These are phyloP conservation scores for Aphrophora alni DNA, from an alignment of 2,888 invertebrate genomes.

Conservation along the genomic window DNA sequence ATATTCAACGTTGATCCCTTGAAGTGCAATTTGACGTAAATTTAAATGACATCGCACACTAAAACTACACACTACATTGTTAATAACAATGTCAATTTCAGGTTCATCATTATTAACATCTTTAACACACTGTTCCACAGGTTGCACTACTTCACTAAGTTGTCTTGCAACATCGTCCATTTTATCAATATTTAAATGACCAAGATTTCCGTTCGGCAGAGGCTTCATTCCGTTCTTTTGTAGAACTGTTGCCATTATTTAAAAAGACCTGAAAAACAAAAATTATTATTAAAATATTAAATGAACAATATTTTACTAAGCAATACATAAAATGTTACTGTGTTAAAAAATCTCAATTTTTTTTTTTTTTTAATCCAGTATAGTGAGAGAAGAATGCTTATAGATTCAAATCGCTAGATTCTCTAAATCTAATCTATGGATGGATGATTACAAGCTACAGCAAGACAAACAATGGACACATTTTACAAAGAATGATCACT, in stretches of 20 bases:
- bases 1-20: constrained; percentile 93
- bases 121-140: constrained; percentile 19
- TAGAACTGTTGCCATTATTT: constrained; percentile 77
- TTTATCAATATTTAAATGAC: constrained; percentile 39
- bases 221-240: constrained; percentile 84
- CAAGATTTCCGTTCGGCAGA: constrained; percentile 69
- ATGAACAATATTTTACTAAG: too few species aligned
- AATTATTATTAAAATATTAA: background rate
- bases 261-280: constrained; percentile 33
- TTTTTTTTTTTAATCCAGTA: too few species aligned
- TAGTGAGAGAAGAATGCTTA: too few species aligned
- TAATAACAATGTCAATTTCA: constrained; percentile 94
- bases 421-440: too few species aligned
- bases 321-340: too few species aligned
- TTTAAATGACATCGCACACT: constrained; percentile 96
- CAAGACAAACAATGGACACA: too few species aligned
- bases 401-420: too few species aligned
- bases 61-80: constrained; percentile 97
- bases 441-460: too few species aligned
- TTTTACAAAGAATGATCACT: too few species aligned
- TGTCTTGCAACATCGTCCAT: constrained; percentile 24
- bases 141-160: constrained; percentile 17
- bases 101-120: constrained; percentile 62
- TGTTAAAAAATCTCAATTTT: too few species aligned
- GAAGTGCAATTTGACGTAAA: constrained; percentile 90